Base-by-base conservation (phyloP, 2,113 vertebrate genomes). In the Apistogramma diplotaenia region DNA sequence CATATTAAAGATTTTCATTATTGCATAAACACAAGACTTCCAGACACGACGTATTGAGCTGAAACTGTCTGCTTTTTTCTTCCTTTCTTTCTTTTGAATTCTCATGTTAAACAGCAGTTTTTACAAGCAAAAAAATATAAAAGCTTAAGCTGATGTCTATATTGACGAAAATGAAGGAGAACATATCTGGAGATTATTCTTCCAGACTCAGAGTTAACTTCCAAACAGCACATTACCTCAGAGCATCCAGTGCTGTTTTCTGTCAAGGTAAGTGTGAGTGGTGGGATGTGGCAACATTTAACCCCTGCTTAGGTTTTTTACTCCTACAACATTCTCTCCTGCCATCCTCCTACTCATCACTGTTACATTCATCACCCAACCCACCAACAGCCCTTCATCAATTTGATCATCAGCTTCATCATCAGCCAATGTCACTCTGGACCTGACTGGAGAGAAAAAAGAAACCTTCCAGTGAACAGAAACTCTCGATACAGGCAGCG, bases 291-390 rank as follows among this genome's bases (percentile, higher is more conserved):
- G 70, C 57, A 85, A 90, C 87, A 87, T 85, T 35, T 77, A 59
- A 89, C 74, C 57, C 31, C 53, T 21, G 11, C 58, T 84, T 12
- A 40, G 79, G 79, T 82, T 87, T 87, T 91, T 43, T 16, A 78
- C 89, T 88, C 91, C 91, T 75, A 86, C 91, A 55, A 55, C 79
- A 67, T 84, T 35, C 78, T 75, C 83, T 85, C 77, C 49, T 62
- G 87, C 86, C 40, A 23, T 92, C 90, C 85, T 84, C 91, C 89
- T 89, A 92, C 91, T 90, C 90, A 83, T 83, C 59, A 10, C 76
- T 73, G 60, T 56, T 56, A 72, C 62, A 61, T 79, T 82, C 60
- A 83, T 83, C 84, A 61, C 70, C 37, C 31, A 67, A 5, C 71
- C 59, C 72, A 79, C 35, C 70, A 15, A 51, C 73, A 1, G 65